Evolutionary conservation across 2,888 invertebrate genomes (phyloP), one percentile per base, ranked within the genome.

Genomic region (Tillus elongatus): DNA sequence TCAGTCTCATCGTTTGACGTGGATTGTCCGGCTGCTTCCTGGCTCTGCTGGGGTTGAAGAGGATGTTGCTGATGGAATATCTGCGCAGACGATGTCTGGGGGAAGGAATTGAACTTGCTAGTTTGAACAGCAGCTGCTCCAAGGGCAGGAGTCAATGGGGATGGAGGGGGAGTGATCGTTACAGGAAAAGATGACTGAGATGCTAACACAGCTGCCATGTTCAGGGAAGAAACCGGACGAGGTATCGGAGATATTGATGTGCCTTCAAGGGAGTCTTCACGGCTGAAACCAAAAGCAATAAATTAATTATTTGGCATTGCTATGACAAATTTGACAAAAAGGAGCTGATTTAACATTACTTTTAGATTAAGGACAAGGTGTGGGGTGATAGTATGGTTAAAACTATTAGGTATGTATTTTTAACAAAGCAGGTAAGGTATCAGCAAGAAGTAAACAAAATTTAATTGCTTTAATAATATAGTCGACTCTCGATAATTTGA

Each of bases 201-300:
- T 14, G 56, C 56, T 37, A 63, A 42, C n/a, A n/a, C n/a, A 12
- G 56, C 56, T 15, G 56, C 53, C 49, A 64, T 56, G 39, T 60
- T 64, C 29, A 63, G 49, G 13, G 63, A 63, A 9, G 62, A 63
- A n/a, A 61, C 58, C 10, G 64, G 64, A 15, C 64, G 47, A 2
- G 64, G 63, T 27, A 64, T 60, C 8, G 63, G 63, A 11, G 58
- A 61, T 33, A 63, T 61, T 34, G 62, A 59, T n/a, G n/a, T n/a
- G n/a, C n/a, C n/a, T n/a, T n/a, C n/a, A n/a, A n/a, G n/a, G n/a
- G n/a, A n/a, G n/a, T n/a, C n/a, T n/a, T n/a, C n/a, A n/a, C n/a
- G n/a, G n/a, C n/a, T n/a, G n/a, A n/a, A n/a, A n/a, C n/a, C n/a
- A n/a, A n/a, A n/a, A n/a, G n/a, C n/a, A n/a, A n/a, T n/a, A n/a